Conservation (phyloP, 1,140 invertebrate genomes). For the Holotrichia oblita region DNA sequence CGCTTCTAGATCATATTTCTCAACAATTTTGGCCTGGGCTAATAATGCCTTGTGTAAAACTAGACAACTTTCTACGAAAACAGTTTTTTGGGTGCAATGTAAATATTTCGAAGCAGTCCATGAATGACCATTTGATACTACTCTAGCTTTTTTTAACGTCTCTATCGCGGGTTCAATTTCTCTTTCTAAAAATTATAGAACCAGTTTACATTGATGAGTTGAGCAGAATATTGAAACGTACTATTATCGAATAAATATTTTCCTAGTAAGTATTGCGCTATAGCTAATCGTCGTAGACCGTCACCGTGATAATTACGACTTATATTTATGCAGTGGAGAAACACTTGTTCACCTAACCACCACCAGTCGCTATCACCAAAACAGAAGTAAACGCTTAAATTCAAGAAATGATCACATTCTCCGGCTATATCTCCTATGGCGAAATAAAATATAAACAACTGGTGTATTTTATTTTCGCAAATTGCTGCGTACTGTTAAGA, state of each 20-base stretch:
- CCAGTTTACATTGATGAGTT: neutral
- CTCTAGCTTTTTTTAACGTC: slow-evolving; percentile 54
- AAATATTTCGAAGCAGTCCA: slow-evolving; percentile 57
- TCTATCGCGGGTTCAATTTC: slow-evolving; percentile 53
- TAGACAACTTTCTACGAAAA: slow-evolving; percentile 64
- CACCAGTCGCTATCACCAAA: slow-evolving; percentile 64
- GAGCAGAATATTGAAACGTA: slow-evolving; percentile 50
- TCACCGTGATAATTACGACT: slow-evolving; percentile 61
- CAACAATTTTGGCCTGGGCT: slow-evolving; percentile 57
- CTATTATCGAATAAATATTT: slow-evolving; percentile 66
- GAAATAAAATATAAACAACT: too few species aligned
- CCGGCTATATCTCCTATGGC: slow-evolving; percentile 44
- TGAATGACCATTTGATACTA: slow-evolving; percentile 53
- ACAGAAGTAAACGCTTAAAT: slow-evolving; percentile 62
- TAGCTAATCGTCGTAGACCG: slow-evolving; percentile 61
- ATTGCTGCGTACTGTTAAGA: neutral
- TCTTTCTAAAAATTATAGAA: slow-evolving; percentile 50
- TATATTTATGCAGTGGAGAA: slow-evolving; percentile 61
- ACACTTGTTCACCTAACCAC: slow-evolving; percentile 69
- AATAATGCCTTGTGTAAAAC: slow-evolving; percentile 63
- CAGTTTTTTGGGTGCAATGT: slow-evolving; percentile 49
- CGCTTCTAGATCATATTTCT: slow-evolving; percentile 58
- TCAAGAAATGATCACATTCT: slow-evolving; percentile 62
- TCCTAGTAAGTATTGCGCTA: slow-evolving; percentile 65
- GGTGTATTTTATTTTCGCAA: too few species aligned